Evolutionary conservation across 2,888 invertebrate genomes (phyloP).

Genomic region (Strigamia crassipes): DNA sequence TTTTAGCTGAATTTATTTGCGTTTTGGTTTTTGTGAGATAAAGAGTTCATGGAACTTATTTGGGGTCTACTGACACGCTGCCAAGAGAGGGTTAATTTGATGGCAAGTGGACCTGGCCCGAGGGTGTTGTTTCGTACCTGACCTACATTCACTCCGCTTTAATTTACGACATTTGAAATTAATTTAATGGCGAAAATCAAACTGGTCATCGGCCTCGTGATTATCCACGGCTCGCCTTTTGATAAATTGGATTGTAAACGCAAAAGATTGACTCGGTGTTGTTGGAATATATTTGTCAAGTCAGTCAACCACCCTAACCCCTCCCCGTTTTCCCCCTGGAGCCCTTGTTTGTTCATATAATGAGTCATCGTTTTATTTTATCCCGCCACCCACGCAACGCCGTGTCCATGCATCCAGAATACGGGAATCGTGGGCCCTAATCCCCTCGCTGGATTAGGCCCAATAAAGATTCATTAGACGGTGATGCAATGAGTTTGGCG

Average conservation of each 20-base stretch:
- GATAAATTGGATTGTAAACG: neutral
- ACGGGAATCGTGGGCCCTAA: neutral
- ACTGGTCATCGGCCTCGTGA: slow-evolving; percentile 13
- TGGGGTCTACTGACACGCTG: neutral
- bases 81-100: slow-evolving; percentile 18
- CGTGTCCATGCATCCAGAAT: neutral
- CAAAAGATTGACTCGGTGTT: neutral
- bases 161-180: slow-evolving; percentile 18
- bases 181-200: slow-evolving; percentile 36
- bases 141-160: slow-evolving; percentile 10
- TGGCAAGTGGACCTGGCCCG: neutral
- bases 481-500: neutral
- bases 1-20: neutral
- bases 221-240: neutral
- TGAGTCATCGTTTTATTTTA: slow-evolving; percentile 8
- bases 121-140: slow-evolving; percentile 29
- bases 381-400: neutral
- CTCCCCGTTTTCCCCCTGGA: neutral
- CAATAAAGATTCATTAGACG: neutral
- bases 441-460: neutral
- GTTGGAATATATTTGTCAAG: neutral
- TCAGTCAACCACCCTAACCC: neutral
- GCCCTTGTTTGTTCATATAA: neutral
- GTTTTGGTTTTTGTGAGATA: neutral
- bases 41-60: slow-evolving; percentile 33